A percentile compares a stretch with the other conserved stretches of the same genome.
Evolutionary conservation across 2,797 vertebrate genomes (phyloP).

Genomic region (Bovichtus diacanthus): DNA sequence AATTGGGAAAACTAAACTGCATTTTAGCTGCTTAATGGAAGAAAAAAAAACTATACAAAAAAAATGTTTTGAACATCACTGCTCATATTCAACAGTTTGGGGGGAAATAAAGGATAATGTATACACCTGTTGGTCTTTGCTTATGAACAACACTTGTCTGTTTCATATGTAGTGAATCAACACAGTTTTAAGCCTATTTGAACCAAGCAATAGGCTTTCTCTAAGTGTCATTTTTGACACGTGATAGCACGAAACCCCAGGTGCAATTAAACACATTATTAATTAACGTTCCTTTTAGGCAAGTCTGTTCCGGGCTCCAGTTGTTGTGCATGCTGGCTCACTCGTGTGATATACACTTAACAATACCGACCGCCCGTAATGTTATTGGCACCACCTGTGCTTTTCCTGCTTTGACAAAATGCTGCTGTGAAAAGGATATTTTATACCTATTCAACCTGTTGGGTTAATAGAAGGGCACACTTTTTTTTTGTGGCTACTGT

Average conservation of each 20-base stretch:
- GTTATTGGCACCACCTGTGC: neutral
- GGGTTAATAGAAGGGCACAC: too few relatives aligned
- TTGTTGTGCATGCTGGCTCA: neutral
- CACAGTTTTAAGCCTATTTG: neutral
- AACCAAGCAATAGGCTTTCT: neutral
- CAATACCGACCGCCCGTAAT: neutral
- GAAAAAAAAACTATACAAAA: too few relatives aligned
- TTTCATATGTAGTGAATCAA: neutral
- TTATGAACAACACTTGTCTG: neutral
- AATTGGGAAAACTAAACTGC: neutral
- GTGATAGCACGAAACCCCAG: neutral
- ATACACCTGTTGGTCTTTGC: neutral
- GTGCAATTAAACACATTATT: neutral
- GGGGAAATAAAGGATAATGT: neutral
- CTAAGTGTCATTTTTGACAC: neutral
- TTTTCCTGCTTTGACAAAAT: neutral
- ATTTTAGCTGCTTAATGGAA: neutral
- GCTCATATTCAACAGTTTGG: neutral
- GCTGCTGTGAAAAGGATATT: neutral
- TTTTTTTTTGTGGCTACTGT: neutral
- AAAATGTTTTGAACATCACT: neutral
- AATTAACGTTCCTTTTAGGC: constrained; percentile 6
- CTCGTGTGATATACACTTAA: neutral
- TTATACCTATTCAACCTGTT: neutral
- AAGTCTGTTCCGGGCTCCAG: constrained; percentile 12